Evolutionary conservation across 2,888 invertebrate species (phyloP).

Genomic region (Atrina japonica): DNA sequence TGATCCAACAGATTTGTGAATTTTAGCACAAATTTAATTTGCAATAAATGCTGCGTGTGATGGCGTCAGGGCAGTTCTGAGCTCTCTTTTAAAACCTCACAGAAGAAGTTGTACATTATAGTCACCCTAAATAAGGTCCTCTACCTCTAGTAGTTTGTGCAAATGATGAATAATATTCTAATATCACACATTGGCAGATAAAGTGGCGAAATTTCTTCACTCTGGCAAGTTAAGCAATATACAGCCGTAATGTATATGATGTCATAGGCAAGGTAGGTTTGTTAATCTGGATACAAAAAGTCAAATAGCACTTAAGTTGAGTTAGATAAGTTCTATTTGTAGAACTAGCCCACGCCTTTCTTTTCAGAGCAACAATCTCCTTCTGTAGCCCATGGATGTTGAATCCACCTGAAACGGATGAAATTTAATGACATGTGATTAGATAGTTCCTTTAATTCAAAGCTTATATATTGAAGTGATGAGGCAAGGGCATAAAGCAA

Average conservation of each 20-base stretch:
- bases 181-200: slow-evolving; percentile 15
- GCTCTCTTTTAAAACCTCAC: slow-evolving; percentile 28
- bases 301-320: slow-evolving; percentile 6
- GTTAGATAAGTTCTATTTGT: slow-evolving; percentile 2
- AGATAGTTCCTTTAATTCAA: slow-evolving; percentile 2
- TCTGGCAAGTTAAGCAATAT: slow-evolving; percentile 11
- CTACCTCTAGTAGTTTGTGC: slow-evolving; percentile 9
- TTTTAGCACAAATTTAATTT: not conserved
- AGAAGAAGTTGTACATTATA: slow-evolving; percentile 7
- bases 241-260: slow-evolving; percentile 9
- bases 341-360: slow-evolving; percentile 27
- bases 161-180: slow-evolving; percentile 28
- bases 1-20: not conserved
- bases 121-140: slow-evolving; percentile 12
- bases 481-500: too few relatives aligned
- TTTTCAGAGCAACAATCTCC: not conserved
- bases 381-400: not conserved
- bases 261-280: not conserved
- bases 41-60: slow-evolving; percentile 9
- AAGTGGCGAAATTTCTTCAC: slow-evolving; percentile 18
- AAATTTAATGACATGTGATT: slow-evolving; percentile 25
- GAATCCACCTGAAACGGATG: slow-evolving; percentile 16
- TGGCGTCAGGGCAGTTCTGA: slow-evolving; percentile 17
- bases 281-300: slow-evolving; percentile 19
- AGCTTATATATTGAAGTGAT: not conserved